Percentiles rank a stretch among this genome's conserved stretches.
phyloP scores from a whole-genome alignment of 1,140 invertebrate species.

The Drosophila ercepeae region DNA sequence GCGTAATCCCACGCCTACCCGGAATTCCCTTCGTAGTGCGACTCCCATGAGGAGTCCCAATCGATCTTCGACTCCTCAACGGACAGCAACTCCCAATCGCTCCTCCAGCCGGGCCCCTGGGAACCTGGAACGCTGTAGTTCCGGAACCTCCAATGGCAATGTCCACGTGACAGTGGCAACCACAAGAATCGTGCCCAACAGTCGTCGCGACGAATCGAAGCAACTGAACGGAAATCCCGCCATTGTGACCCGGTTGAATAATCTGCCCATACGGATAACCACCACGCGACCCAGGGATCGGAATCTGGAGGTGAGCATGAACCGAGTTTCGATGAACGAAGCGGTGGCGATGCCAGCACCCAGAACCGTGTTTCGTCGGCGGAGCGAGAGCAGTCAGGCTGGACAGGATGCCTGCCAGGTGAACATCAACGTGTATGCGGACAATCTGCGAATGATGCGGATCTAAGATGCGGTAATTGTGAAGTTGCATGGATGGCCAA shows the following conservation, averaged over 20 bases:
- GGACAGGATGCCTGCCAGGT: slow-evolving; percentile 40
- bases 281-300: slow-evolving; percentile 38
- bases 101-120: not conserved
- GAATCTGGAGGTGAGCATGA: slow-evolving; percentile 36
- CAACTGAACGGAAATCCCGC: slow-evolving; percentile 44
- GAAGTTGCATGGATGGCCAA: not conserved
- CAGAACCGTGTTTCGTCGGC: not conserved
- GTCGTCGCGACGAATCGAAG: slow-evolving; percentile 34
- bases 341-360: slow-evolving; percentile 1
- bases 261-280: slow-evolving; percentile 66
- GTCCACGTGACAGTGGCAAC: slow-evolving; percentile 20
- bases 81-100: no score
- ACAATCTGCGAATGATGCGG: slow-evolving; percentile 44
- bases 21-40: not conserved
- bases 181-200: not conserved
- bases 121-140: slow-evolving; percentile 39
- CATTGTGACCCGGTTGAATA: slow-evolving; percentile 51
- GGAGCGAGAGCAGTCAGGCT: not conserved
- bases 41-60: not conserved
- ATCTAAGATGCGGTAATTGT: slow-evolving; percentile 10
- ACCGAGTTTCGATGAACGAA: slow-evolving; percentile 33
- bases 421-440: slow-evolving; percentile 69
- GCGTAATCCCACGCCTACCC: not conserved
- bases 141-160: slow-evolving; percentile 46
- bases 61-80: not conserved